Evolutionary conservation across 2,113 vertebrate species (phyloP).

Genomic region (Grantiella picta): DNA sequence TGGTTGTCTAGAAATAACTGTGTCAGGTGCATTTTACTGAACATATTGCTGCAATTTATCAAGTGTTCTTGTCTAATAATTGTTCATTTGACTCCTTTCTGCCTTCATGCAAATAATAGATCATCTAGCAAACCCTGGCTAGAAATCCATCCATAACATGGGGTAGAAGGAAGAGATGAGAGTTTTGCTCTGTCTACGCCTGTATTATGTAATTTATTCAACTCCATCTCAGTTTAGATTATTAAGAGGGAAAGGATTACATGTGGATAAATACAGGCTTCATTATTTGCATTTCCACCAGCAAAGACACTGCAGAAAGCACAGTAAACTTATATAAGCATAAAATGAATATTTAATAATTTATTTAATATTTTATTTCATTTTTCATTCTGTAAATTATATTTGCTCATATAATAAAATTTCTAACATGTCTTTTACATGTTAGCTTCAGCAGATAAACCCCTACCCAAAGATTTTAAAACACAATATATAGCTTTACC

Average conservation of each 20-base stretch:
- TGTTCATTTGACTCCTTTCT: conserved; percentile 20
- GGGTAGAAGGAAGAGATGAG: neutral
- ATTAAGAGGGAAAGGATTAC: neutral
- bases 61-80: conserved; percentile 3
- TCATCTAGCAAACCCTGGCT: neutral
- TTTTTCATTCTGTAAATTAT: neutral
- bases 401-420: neutral
- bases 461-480: neutral
- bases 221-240: neutral
- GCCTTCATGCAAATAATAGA: neutral
- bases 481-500: neutral
- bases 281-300: neutral
- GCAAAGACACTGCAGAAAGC: neutral
- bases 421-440: neutral
- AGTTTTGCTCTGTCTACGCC: neutral
- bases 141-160: neutral
- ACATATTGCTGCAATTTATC: conserved; percentile 12
- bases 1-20: neutral
- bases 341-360: neutral
- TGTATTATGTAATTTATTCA: neutral
- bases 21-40: neutral
- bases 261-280: neutral
- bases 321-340: neutral
- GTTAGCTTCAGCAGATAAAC: neutral
- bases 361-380: neutral